Evolutionary conservation across 2,888 invertebrate species (phyloP), one percentile per base, ranked within the genome.

Genomic region (Drosophila mulleri): DNA sequence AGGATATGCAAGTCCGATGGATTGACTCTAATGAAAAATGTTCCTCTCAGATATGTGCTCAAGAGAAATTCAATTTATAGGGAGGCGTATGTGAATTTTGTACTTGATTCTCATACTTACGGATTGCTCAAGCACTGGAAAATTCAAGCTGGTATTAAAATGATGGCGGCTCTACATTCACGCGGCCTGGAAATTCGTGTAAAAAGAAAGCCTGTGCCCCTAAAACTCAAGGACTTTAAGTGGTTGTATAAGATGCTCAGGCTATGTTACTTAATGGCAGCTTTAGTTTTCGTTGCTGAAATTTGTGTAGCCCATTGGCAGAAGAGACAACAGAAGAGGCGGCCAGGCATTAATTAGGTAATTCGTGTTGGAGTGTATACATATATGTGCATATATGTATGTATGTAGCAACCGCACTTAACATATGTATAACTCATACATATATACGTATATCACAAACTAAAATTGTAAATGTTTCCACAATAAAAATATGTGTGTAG

Each of bases 211-310:
- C 11, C 35, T 2, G 7, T 12, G 1, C 7, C 52, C 0, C 23
- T 74, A 7, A 39, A 9, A 11, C 5, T 54, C 0, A 5, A 11
- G 0, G 59, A 75, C 32, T 44, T 75, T 0, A n/a, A 11, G 1
- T 69, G 69, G 66, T 1, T 73, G 6, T 75, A 62, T 59, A 39
- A 48, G 18, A n/a, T 69, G 16, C 14, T 73, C 0, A 47, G 32
- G 14, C 0, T 45, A 0, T 32, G 26, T 8, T 69, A 66, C 20
- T 2, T 4, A 2, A 1, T 63, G 16, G 37, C 70, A 0, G 29
- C 26, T 0, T 14, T 69, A 0, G 53, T 70, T 16, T 74, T 71
- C n/a, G 16, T 44, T 26, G 16, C 20, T 4, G 68, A 69, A 52
- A 26, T 62, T 32, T 18, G 23, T 18, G 0, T 39, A 0, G 35